These are phyloP conservation scores for Ophion slaviceki DNA, from an alignment of 2,888 invertebrate species.

Conservation along the genomic window DNA sequence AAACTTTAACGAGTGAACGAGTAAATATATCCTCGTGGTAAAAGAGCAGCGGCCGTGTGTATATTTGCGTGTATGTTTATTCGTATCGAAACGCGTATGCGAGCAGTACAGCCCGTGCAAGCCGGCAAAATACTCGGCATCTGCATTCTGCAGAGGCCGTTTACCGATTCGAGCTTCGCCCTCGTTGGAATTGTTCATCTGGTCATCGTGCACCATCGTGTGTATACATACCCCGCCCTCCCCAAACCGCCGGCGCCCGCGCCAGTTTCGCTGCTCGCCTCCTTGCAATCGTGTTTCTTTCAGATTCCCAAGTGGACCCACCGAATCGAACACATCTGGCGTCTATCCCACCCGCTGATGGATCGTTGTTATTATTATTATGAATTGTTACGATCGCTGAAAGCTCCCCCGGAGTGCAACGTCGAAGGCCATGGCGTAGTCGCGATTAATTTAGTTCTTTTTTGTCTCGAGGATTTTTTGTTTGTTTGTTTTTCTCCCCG, in stretches of 20 bases:
- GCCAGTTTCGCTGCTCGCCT: neutral
- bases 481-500: neutral
- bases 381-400: conserved; percentile 1
- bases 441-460: neutral
- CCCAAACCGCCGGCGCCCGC: neutral
- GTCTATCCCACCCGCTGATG: conserved; percentile 28
- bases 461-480: neutral
- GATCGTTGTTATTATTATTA: conserved; percentile 35
- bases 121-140: conserved; percentile 48
- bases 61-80: conserved; percentile 17
- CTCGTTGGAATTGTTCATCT: conserved; percentile 63
- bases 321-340: conserved; percentile 29
- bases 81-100: neutral
- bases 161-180: conserved; percentile 71
- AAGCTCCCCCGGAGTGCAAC: neutral
- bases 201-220: conserved; percentile 31
- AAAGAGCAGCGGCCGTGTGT: conserved; percentile 33
- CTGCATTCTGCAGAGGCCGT: conserved; percentile 76
- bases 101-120: neutral
- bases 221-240: neutral
- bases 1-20: conserved; percentile 57
- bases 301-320: conserved; percentile 8
- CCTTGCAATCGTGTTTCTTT: neutral
- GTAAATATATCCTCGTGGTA: conserved; percentile 62
- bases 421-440: neutral